These are phyloP conservation scores for Engraulis encrasicolus DNA, from an alignment of 2,113 vertebrate species.

Conservation along the genomic window DNA sequence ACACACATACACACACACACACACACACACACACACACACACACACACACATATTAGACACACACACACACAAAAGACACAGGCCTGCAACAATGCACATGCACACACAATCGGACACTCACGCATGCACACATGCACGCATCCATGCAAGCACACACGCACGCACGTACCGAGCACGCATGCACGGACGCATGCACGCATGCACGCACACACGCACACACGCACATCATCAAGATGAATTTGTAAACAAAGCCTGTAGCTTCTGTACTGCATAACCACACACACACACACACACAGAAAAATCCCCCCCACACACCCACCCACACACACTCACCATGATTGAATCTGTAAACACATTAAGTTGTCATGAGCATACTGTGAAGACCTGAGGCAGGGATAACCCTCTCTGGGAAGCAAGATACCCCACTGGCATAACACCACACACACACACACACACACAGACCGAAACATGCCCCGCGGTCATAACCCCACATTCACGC, in stretches of 20 bases:
- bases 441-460: no score
- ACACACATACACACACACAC: constrained; percentile 25
- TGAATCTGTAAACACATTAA: background rate
- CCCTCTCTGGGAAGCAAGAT: no score
- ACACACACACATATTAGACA: background rate
- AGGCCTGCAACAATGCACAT: no score
- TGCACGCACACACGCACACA: background rate
- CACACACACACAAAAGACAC: background rate
- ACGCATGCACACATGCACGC: background rate
- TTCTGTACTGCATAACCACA: constrained; percentile 2
- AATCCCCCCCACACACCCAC: background rate
- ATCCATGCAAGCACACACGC: background rate
- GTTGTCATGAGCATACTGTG: no score
- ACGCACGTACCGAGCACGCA: background rate
- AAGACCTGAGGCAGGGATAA: no score
- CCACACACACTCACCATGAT: background rate
- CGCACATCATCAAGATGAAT: background rate
- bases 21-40: background rate
- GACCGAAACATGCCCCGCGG: no score
- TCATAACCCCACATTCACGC: no score
- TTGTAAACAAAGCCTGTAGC: no score
- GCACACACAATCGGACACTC: no score
- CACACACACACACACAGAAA: background rate
- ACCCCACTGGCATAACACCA: no score
- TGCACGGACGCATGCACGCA: background rate